These are phyloP conservation scores for Meloidogyne hapla DNA, from an alignment of 1,140 invertebrate genomes.

Conservation along the genomic window DNA sequence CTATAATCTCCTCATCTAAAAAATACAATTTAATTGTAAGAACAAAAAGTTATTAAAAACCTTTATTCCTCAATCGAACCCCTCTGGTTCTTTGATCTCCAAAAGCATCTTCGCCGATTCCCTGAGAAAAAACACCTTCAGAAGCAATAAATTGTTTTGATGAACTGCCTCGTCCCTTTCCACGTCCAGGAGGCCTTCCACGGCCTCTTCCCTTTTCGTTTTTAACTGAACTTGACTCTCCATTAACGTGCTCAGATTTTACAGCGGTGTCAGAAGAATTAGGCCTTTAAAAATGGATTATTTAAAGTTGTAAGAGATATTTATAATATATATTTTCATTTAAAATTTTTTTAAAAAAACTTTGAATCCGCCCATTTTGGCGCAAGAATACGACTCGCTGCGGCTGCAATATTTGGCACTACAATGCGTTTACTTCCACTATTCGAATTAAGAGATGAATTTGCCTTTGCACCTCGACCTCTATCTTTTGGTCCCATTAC, in stretches of 20 bases:
- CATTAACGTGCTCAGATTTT: neutral
- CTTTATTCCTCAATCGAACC: slow-evolving; percentile 6
- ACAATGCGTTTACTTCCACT: neutral
- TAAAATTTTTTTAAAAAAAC: slow-evolving; percentile 1
- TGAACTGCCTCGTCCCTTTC: neutral
- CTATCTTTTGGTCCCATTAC: slow-evolving; percentile 3
- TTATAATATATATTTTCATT: neutral
- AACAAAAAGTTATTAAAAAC: slow-evolving; percentile 7
- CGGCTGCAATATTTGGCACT: slow-evolving; percentile 21
- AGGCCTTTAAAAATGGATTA: neutral
- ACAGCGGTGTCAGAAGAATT: neutral
- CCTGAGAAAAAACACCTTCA: slow-evolving; percentile 30
- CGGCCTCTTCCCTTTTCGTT: neutral
- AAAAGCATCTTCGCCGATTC: slow-evolving; percentile 10
- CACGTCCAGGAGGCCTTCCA: slow-evolving; percentile 11
- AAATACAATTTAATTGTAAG: neutral
- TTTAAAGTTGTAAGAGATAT: no score
- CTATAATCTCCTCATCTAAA: slow-evolving; percentile 28
- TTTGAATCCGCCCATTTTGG: slow-evolving; percentile 17
- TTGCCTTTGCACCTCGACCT: slow-evolving; percentile 1
- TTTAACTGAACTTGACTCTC: slow-evolving; percentile 1
- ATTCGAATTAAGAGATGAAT: neutral
- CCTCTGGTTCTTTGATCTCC: slow-evolving; percentile 18
- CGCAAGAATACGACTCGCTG: slow-evolving; percentile 17
- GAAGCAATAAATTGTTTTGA: slow-evolving; percentile 17